These are phyloP conservation scores for Dioctria linearis DNA, from an alignment of 2,888 invertebrate species.

Conservation along the genomic window DNA sequence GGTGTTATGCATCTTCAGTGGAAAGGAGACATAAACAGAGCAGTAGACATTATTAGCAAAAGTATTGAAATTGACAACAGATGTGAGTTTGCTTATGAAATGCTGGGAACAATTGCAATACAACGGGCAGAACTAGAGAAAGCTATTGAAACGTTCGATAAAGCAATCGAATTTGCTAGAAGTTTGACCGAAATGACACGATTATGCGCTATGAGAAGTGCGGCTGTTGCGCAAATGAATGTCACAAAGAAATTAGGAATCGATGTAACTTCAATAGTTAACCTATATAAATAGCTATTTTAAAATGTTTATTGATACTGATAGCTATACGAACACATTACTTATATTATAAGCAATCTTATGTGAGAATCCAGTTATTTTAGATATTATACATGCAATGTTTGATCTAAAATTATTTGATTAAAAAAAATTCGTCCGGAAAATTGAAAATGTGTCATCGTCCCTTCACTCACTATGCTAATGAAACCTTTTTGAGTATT, in stretches of 20 bases:
- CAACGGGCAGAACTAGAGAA: slow-evolving; percentile 86
- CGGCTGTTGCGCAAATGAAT: slow-evolving; percentile 89
- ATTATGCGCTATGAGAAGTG: slow-evolving; percentile 90
- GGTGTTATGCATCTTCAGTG: slow-evolving; percentile 88
- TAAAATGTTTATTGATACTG: slow-evolving; percentile 22
- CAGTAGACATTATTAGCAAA: slow-evolving; percentile 83
- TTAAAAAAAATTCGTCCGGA: slow-evolving; percentile 12
- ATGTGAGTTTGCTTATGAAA: slow-evolving; percentile 96
- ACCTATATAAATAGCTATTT: slow-evolving; percentile 25
- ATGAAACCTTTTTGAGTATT: slow-evolving; percentile 7
- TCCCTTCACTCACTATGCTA: slow-evolving; percentile 8
- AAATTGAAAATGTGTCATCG: background rate
- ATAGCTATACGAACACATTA: background rate
- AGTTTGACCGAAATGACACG: slow-evolving; percentile 93
- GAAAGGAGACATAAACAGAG: slow-evolving; percentile 86
- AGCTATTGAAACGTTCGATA: slow-evolving; percentile 90
- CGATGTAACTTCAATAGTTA: slow-evolving; percentile 68
- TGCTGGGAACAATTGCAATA: slow-evolving; percentile 94
- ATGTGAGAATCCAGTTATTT: slow-evolving; percentile 5
- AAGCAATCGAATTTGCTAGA: slow-evolving; percentile 88
- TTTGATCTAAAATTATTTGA: slow-evolving; percentile 8
- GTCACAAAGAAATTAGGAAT: slow-evolving; percentile 84
- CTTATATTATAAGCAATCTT: slow-evolving; percentile 9
- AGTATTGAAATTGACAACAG: slow-evolving; percentile 91
- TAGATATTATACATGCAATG: too few species aligned